Percentiles rank a stretch among this genome's conserved stretches.
These are phyloP conservation scores for Drosophila simulans DNA, from an alignment of 1,140 invertebrate species.

Conservation along the genomic window DNA sequence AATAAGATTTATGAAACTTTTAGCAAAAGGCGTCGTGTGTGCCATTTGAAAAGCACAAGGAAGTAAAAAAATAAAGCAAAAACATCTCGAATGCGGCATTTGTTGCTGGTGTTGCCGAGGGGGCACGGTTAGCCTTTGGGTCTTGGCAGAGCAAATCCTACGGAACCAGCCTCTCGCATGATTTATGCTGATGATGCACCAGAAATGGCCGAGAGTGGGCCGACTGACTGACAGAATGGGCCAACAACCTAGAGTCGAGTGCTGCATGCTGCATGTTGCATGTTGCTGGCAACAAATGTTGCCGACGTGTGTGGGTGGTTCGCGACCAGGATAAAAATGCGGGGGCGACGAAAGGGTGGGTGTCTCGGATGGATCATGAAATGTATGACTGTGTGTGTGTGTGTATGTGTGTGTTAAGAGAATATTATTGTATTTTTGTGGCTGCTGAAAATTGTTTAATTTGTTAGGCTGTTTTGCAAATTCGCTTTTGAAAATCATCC, in stretches of 20 bases:
- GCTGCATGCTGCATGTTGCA: background rate
- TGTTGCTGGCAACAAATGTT: constrained; percentile 69
- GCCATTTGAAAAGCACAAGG: constrained; percentile 60
- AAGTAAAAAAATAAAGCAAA: constrained; percentile 22
- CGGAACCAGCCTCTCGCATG: constrained; percentile 55
- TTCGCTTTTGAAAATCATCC: constrained; percentile 41
- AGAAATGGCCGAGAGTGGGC: constrained; percentile 41
- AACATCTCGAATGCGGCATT: constrained; percentile 21
- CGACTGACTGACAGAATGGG: constrained; percentile 33
- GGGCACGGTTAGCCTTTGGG: constrained; percentile 16
- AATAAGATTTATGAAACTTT: constrained; percentile 83
- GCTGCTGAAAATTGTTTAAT: constrained; percentile 59
- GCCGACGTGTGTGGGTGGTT: constrained; percentile 51
- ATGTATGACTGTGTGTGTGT: constrained; percentile 37
- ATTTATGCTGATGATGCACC: constrained; percentile 79
- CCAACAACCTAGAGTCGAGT: constrained; percentile 10
- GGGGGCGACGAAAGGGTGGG: constrained; percentile 39
- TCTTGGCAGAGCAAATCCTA: constrained; percentile 63
- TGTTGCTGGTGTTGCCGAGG: constrained; percentile 22
- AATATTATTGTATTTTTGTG: constrained; percentile 13
- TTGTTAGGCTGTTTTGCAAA: constrained; percentile 75
- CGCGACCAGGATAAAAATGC: constrained; percentile 38
- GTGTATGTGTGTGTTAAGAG: constrained; percentile 29
- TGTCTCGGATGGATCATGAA: constrained; percentile 59
- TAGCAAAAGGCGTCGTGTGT: constrained; percentile 73